Percentiles rank a stretch among this genome's conserved stretches.
These are phyloP conservation scores for Spinus pinus DNA, from an alignment of 2,797 vertebrate species.

Conservation along the genomic window DNA sequence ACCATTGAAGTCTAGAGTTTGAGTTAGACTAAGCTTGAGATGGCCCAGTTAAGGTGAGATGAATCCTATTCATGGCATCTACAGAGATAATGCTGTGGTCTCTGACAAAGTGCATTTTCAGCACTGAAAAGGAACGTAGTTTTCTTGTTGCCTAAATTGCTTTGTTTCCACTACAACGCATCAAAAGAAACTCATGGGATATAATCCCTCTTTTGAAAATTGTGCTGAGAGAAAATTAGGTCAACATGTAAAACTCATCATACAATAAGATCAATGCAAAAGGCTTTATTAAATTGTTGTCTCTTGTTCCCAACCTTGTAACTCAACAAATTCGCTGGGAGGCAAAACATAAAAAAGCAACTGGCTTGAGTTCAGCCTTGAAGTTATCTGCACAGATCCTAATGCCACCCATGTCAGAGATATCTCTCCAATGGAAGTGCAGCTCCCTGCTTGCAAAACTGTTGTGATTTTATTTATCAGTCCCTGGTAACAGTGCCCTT, in stretches of 20 bases:
- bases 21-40: not conserved
- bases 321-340: not conserved
- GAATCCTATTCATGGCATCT: not conserved
- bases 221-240: not conserved
- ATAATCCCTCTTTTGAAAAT: not conserved
- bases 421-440: not conserved
- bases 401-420: not conserved
- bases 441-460: not conserved
- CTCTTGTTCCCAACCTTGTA: not conserved
- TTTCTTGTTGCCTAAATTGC: not conserved
- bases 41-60: not conserved
- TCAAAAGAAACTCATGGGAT: not conserved
- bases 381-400: not conserved
- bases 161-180: not conserved
- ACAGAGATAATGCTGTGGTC: not conserved
- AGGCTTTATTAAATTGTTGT: not conserved
- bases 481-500: not conserved
- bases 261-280: not conserved
- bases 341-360: not conserved
- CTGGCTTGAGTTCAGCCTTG: not conserved
- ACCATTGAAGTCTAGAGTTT: not conserved
- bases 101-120: not conserved
- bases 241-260: not conserved
- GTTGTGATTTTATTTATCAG: not conserved
- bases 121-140: not conserved